phyloP scores from a whole-genome alignment of 2,797 vertebrate genomes.

The Tympanoctomys barrerae region DNA sequence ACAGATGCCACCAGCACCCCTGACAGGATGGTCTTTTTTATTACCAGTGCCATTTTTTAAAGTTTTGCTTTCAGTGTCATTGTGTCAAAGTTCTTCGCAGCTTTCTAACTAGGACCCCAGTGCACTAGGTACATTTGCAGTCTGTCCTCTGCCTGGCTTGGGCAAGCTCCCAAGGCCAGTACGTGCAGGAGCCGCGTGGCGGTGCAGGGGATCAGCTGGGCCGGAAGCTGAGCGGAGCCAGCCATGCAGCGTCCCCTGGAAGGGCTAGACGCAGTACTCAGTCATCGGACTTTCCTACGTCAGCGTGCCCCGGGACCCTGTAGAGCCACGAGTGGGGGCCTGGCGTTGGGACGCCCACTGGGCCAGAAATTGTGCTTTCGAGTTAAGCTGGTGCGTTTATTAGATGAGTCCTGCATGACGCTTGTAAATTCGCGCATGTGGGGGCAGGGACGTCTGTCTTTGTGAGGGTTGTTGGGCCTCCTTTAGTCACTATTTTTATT shows the following conservation, averaged over 20 bases:
- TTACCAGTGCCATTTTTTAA: constrained; percentile 5
- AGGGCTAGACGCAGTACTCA: neutral
- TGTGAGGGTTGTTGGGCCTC: neutral
- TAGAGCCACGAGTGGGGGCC: too few relatives aligned
- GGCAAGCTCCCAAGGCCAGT: neutral
- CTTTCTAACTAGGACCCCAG: neutral
- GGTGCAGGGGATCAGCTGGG: neutral
- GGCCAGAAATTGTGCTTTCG: neutral
- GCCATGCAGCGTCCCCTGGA: neutral
- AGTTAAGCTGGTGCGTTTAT: neutral
- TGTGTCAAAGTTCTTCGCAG: neutral
- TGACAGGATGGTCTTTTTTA: neutral
- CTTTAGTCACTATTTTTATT: neutral
- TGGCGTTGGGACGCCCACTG: too few relatives aligned
- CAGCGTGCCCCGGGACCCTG: neutral
- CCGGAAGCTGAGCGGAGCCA: neutral
- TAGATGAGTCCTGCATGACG: neutral
- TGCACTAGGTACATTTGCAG: neutral
- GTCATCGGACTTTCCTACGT: neutral
- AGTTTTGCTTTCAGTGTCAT: neutral
- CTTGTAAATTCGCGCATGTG: constrained; percentile 31
- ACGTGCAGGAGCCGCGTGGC: too few relatives aligned
- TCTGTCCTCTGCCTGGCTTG: neutral
- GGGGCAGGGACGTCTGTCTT: neutral
- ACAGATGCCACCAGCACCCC: neutral